These are phyloP conservation scores for Pogonocherus hispidulus DNA, from an alignment of 2,888 invertebrate species.

Conservation along the genomic window DNA sequence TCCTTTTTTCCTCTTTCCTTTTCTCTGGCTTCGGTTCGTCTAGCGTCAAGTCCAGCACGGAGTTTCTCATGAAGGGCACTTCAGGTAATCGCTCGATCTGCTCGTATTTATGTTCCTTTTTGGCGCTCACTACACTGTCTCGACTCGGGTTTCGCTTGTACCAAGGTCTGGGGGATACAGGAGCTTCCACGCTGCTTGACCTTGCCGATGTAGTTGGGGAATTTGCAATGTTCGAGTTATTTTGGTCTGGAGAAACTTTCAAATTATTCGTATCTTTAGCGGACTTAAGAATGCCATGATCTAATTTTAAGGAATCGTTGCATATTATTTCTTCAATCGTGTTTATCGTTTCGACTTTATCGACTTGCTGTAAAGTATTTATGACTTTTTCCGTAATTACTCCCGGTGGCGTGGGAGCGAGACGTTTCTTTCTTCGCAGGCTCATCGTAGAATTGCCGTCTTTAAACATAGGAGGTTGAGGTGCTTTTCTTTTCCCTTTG, in stretches of 20 bases:
- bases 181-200: conserved; percentile 60
- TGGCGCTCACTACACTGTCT: conserved; percentile 62
- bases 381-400: conserved; percentile 48
- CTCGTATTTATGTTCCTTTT: conserved; percentile 59
- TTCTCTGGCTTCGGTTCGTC: conserved; percentile 53
- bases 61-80: conserved; percentile 71
- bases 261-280: conserved; percentile 61
- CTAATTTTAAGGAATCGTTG: conserved; percentile 69
- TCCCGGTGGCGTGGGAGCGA: conserved; percentile 69
- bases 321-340: conserved; percentile 61
- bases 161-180: conserved; percentile 76
- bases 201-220: conserved; percentile 54
- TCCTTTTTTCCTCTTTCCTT: conserved; percentile 70
- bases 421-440: conserved; percentile 66
- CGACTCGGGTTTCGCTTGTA: conserved; percentile 72
- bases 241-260: conserved; percentile 41
- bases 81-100: conserved; percentile 68
- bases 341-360: conserved; percentile 46
- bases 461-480: conserved; percentile 74
- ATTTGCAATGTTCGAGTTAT: conserved; percentile 49
- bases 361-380: conserved; percentile 52
- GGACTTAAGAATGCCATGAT: conserved; percentile 69
- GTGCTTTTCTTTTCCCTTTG: conserved; percentile 82
- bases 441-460: conserved; percentile 59
- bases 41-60: conserved; percentile 60